phyloP scores from a whole-genome alignment of 2,113 vertebrate species.

The Nothocercus nigrocapillus region DNA sequence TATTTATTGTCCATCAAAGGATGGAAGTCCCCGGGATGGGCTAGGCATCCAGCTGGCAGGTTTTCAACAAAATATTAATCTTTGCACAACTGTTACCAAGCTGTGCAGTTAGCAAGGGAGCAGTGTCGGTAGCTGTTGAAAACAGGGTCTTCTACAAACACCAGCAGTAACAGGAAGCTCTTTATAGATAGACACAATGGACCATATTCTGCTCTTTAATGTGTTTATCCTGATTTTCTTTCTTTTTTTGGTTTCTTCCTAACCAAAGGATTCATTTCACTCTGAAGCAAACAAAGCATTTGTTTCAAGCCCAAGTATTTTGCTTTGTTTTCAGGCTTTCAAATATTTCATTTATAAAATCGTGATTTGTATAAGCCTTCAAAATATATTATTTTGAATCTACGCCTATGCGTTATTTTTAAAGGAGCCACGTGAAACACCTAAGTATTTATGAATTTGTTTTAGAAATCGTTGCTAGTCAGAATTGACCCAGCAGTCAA shows the following conservation, averaged over 20 bases:
- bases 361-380: not conserved
- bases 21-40: slow-evolving; percentile 25
- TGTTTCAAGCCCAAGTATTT: not conserved
- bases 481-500: not conserved
- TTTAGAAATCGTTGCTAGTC: not conserved
- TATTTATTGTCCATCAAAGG: slow-evolving; percentile 60
- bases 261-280: not conserved
- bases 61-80: slow-evolving; percentile 40
- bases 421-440: not conserved
- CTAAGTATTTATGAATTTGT: not conserved
- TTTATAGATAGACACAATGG: not conserved
- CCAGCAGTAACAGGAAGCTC: not conserved
- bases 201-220: not conserved
- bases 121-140: slow-evolving; percentile 11
- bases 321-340: not conserved
- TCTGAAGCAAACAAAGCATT: not conserved
- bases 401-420: too few species aligned
- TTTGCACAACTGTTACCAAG: not conserved
- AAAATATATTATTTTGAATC: not conserved
- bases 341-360: not conserved
- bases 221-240: not conserved
- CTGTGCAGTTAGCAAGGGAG: not conserved
- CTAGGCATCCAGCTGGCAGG: slow-evolving; percentile 10
- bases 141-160: not conserved
- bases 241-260: not conserved